Evolutionary conservation across 1,140 invertebrate genomes (phyloP).

Genomic region (Drosophila lacteicornis): DNA sequence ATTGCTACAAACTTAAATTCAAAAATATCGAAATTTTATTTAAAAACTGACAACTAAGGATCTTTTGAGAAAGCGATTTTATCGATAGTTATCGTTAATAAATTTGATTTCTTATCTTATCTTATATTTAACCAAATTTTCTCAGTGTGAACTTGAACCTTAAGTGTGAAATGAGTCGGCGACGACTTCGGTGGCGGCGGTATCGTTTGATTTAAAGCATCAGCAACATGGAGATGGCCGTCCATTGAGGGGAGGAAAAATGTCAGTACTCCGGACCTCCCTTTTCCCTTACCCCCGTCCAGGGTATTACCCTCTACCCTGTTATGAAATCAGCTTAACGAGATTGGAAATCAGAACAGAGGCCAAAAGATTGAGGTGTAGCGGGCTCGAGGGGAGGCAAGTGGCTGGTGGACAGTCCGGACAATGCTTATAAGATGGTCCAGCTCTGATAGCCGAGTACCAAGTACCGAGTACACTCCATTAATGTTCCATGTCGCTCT

Average conservation of each 20-base stretch:
- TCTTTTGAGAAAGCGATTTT: no score
- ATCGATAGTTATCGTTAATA: no score
- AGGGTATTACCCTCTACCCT: slow-evolving; percentile 49
- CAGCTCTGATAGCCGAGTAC: slow-evolving; percentile 38
- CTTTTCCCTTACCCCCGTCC: neutral
- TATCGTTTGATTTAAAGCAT: slow-evolving; percentile 78
- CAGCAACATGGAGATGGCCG: slow-evolving; percentile 28
- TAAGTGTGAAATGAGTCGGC: slow-evolving; percentile 69
- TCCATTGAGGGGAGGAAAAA: slow-evolving; percentile 32
- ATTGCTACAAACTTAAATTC: no score
- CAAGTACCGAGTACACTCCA: slow-evolving; percentile 45
- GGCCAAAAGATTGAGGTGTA: slow-evolving; percentile 44
- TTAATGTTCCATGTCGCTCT: slow-evolving; percentile 52
- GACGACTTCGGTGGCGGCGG: slow-evolving; percentile 34
- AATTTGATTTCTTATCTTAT: no score
- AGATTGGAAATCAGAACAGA: slow-evolving; percentile 77
- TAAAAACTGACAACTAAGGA: no score
- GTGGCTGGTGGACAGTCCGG: slow-evolving; percentile 36
- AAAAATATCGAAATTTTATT: no score
- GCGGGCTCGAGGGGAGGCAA: neutral
- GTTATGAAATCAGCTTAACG: slow-evolving; percentile 81
- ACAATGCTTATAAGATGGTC: slow-evolving; percentile 52
- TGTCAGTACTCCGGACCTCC: neutral
- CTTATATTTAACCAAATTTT: no score
- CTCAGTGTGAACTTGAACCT: slow-evolving; percentile 39